Percentiles rank a stretch among this genome's conserved stretches.
These are phyloP conservation scores for Isoperla grammatica DNA, from an alignment of 2,888 invertebrate species.

Conservation along the genomic window DNA sequence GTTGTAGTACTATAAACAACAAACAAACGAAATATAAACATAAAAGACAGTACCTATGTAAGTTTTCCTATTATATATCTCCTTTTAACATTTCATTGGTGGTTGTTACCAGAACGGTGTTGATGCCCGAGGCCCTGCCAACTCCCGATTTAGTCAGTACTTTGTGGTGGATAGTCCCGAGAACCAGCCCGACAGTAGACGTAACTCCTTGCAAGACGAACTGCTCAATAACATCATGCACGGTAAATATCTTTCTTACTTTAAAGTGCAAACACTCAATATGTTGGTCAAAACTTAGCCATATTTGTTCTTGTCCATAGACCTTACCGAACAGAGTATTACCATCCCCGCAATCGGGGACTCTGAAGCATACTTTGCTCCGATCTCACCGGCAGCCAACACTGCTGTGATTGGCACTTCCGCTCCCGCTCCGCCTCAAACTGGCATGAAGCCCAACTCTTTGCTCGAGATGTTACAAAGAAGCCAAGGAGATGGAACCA, in stretches of 20 bases:
- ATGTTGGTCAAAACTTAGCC: no score
- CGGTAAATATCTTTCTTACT: constrained; percentile 42
- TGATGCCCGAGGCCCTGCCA: constrained; percentile 47
- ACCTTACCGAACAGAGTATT: constrained; percentile 46
- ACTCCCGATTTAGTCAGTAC: constrained; percentile 52
- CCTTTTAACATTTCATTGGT: no score
- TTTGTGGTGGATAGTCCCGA: constrained; percentile 65
- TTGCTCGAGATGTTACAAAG: constrained; percentile 66
- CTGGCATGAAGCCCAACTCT: constrained; percentile 44
- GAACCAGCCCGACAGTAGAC: constrained; percentile 44
- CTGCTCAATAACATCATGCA: constrained; percentile 59
- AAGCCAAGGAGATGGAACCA: constrained; percentile 26
- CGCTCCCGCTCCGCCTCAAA: constrained; percentile 32
- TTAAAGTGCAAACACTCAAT: no score
- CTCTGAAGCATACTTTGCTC: constrained; percentile 61
- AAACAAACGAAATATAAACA: no score
- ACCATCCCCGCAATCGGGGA: constrained; percentile 41
- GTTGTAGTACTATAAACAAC: no score
- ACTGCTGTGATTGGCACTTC: constrained; percentile 31
- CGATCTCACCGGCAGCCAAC: constrained; percentile 56
- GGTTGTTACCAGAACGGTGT: constrained; percentile 55
- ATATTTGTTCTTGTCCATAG: constrained; percentile 29
- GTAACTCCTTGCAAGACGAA: constrained; percentile 57
- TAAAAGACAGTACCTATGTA: no score
- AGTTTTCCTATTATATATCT: no score